Evolutionary conservation across 2,888 invertebrate species (phyloP), one percentile per base, ranked within the genome.

Genomic region (Diarsia brunnea): DNA sequence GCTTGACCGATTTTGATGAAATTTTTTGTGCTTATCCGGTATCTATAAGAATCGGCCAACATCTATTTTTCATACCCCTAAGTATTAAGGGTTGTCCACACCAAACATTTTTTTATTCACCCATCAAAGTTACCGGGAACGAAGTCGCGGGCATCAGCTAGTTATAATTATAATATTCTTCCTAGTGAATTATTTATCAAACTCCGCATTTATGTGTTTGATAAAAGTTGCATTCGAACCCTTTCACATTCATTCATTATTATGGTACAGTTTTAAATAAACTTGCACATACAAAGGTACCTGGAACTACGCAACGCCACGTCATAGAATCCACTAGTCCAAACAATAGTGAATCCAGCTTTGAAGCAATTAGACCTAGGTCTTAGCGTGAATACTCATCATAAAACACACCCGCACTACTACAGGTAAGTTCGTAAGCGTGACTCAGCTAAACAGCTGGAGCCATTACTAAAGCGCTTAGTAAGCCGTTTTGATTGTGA

Each of bases 401-500:
- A 5, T 60, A 24, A 24, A 51, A n/a, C 31, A 7, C 38, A 51
- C 45, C 53, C 14, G 31, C 14, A 45, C 10, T 19, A 47, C 65
- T 27, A 4, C 47, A 61, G 12, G 73, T 73, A 53, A 66, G 61
- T 61, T 16, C 24, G 0, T 60, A 31, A 69, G 8, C 55, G 24
- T 72, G 71, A 69, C 73, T 74, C 64, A 69, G 66, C 55, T 61
- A 60, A 73, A 86, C 67, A 55, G 47, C 64, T 47, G 12, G 61
- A 78, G 12, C 67, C 38, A 74, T 74, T 80, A 73, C 51, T 71
- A 43, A 77, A 72, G 27, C n/a, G 69, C 73, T 76, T 72, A 63
- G 80, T 77, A 78, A 84, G 72, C 65, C 67, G 66, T 78, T 79
- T 68, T 71, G 43, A 66, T 83, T 79, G 49, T 69, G 51, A 27